Conservation (phyloP, 2,888 invertebrate species). For the Leucoma salicis region DNA sequence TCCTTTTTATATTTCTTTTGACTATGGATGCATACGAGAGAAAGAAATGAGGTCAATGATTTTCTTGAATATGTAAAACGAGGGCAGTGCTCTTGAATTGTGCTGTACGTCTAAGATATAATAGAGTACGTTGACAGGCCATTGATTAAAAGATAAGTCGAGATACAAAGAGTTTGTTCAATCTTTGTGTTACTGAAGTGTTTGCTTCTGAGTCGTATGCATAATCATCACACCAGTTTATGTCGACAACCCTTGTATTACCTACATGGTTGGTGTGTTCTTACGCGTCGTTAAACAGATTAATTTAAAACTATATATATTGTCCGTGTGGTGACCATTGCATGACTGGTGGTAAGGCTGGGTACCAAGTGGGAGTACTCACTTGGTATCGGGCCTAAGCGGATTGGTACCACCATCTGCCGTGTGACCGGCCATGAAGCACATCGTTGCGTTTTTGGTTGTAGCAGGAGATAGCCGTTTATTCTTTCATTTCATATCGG, state of each 20-base stretch:
- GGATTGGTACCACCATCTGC: too few relatives aligned
- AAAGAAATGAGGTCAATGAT: constrained; percentile 35
- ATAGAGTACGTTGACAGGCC: constrained; percentile 38
- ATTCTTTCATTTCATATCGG: too few relatives aligned
- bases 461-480: too few relatives aligned
- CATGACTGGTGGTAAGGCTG: too few relatives aligned
- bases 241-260: constrained; percentile 19
- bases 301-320: constrained; percentile 12
- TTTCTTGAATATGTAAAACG: constrained; percentile 39
- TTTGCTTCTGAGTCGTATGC: background rate
- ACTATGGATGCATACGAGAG: too few relatives aligned
- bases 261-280: background rate
- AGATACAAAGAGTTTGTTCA: constrained; percentile 6
- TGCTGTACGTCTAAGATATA: constrained; percentile 7
- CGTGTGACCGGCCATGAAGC: too few relatives aligned
- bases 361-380: too few relatives aligned
- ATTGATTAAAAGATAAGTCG: constrained; percentile 46
- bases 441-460: too few relatives aligned
- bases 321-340: too few relatives aligned
- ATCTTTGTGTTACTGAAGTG: background rate
- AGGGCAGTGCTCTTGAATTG: constrained; percentile 59
- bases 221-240: constrained; percentile 2
- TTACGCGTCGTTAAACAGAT: constrained; percentile 1
- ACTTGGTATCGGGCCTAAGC: too few relatives aligned
- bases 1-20: too few relatives aligned